Conservation (phyloP, 2,888 invertebrate species). For the Glyphotaelius pellucidus region DNA sequence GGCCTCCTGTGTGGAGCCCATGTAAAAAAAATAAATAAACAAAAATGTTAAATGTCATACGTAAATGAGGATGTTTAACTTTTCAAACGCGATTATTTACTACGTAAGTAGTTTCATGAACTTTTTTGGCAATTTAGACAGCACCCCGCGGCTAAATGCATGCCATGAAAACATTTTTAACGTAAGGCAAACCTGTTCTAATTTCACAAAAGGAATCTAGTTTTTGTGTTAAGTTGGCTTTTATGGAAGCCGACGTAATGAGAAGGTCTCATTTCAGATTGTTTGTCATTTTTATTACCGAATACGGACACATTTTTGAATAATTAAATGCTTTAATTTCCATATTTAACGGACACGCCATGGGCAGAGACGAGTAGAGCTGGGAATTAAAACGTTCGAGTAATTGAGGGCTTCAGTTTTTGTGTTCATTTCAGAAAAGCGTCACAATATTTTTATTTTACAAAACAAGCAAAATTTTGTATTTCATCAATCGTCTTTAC, state of each 20-base stretch:
- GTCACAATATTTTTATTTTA: not conserved
- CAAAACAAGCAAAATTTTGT: not conserved
- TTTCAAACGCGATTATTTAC: not conserved
- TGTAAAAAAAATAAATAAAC: too few species aligned
- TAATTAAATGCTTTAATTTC: slow-evolving; percentile 42
- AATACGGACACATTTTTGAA: slow-evolving; percentile 35
- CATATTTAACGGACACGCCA: slow-evolving; percentile 40
- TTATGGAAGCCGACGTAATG: not conserved
- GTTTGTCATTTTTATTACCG: slow-evolving; percentile 40
- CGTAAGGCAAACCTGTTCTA: not conserved
- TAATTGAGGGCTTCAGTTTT: slow-evolving; percentile 8
- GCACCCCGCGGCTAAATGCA: not conserved
- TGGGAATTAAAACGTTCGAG: slow-evolving; percentile 8
- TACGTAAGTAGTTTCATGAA: not conserved
- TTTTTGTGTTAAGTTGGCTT: not conserved
- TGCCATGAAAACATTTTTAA: not conserved
- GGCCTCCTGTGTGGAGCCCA: too few species aligned
- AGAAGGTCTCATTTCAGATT: slow-evolving; percentile 28
- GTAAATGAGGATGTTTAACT: not conserved
- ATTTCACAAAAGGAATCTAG: not conserved
- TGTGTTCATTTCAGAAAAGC: not conserved
- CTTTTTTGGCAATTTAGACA: not conserved
- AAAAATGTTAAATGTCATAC: too few species aligned
- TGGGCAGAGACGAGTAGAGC: slow-evolving; percentile 7
- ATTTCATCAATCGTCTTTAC: not conserved